These are phyloP conservation scores for Phymorhynchus buccinoides DNA, from an alignment of 1,140 invertebrate species.

Conservation along the genomic window DNA sequence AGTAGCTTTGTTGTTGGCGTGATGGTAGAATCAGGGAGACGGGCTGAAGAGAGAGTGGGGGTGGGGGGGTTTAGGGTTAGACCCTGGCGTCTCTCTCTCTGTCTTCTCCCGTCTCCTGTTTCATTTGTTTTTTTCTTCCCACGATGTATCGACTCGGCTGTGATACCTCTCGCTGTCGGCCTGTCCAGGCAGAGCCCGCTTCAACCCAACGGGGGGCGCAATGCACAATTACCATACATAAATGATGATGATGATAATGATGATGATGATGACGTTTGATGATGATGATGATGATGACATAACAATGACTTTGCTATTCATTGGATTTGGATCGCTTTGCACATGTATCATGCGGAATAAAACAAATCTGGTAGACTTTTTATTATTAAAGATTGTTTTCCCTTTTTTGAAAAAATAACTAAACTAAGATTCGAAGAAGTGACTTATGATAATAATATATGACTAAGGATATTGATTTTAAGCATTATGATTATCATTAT, in stretches of 20 bases:
- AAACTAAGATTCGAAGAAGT: background rate
- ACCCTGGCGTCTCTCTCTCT: background rate
- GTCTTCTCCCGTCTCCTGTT: background rate
- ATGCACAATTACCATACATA: slow-evolving; percentile 43
- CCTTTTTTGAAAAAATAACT: too few species aligned
- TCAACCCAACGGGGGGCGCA: slow-evolving; percentile 34
- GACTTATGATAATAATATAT: slow-evolving; percentile 12
- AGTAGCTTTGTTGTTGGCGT: background rate
- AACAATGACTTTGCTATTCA: slow-evolving; percentile 23
- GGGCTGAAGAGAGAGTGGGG: background rate
- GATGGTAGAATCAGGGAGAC: background rate
- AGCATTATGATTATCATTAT: slow-evolving; percentile 18
- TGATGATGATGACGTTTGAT: slow-evolving; percentile 15
- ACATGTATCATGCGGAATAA: slow-evolving; percentile 31
- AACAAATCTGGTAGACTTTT: slow-evolving; percentile 27
- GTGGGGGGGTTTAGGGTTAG: background rate
- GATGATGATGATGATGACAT: slow-evolving; percentile 23
- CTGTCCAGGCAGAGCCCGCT: slow-evolving; percentile 29
- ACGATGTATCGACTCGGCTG: slow-evolving; percentile 21
- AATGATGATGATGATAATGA: slow-evolving; percentile 28
- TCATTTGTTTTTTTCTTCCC: background rate
- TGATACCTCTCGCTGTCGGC: slow-evolving; percentile 19
- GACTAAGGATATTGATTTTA: background rate
- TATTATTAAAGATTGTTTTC: too few species aligned
- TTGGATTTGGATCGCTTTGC: slow-evolving; percentile 33